Evolutionary conservation across 2,113 vertebrate genomes (phyloP), one percentile per base, ranked within the genome.

Genomic region (Echinops telfairi): DNA sequence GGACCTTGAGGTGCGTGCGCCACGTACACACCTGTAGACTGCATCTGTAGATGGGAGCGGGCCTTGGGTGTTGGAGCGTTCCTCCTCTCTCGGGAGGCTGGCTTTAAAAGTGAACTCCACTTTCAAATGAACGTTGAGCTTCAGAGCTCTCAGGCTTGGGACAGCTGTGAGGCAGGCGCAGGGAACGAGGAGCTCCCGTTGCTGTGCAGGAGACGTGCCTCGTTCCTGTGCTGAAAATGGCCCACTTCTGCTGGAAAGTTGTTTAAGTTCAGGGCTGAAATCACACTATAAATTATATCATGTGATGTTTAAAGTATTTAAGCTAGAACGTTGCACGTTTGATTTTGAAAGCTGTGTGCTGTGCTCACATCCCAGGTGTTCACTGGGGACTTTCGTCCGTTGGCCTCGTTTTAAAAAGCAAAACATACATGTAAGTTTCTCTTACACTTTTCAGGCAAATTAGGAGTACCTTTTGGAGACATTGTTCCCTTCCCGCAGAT

Each of bases 91-190:
- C 10, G 60, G n/a, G 17, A 70, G 84, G 81, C 4, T 92, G 27
- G 12, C 60, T 84, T 58, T 78, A 66, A 83, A 95, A 95, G 73
- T 91, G 89, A 91, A 87, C 47, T 91, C 40, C 75, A 40, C 40
- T 40, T 40, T 33, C 29, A 3, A 83, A 73, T 66, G 93, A 71
- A 89, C 66, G 31, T 81, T 84, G 62, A 71, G 38, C 36, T 27
- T 68, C 57, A 29, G 84, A 78, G 38, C 78, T 91, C 78, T 82
- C 40, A 66, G 58, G 68, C 53, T 43, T 80, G 25, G 38, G 19
- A 57, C 38, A 38, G 11, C 66, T 90, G 17, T 64, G 75, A 83
- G 58, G 17, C 10, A 80, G 29, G n/a, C 86, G 36, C 31, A 38
- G 43, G 16, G 57, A 25, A 23, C 77, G 22, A 93, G n/a, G 53